Evolutionary conservation across 2,797 vertebrate species (phyloP), one percentile per base, ranked within the genome.

Genomic region (Tadarida brasiliensis): DNA sequence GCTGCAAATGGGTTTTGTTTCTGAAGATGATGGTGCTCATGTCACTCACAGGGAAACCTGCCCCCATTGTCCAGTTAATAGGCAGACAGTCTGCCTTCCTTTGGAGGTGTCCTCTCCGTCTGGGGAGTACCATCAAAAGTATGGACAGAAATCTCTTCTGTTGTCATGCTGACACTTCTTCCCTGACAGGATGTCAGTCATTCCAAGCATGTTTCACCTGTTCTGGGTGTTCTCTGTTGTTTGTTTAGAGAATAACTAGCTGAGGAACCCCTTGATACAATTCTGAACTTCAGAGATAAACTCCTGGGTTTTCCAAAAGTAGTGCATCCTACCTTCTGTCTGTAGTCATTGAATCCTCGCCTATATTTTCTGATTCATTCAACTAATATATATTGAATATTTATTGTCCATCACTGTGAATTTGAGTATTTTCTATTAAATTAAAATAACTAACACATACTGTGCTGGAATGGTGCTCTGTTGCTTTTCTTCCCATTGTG

Each of bases 221-320:
- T 88, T 90, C 94, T 96, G 81, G 65, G 77, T 77, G 71, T 90
- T 97, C 96, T 94, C 84, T 96, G 68, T 59, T 19, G 30, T 85
- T 67, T 97, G 94, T 96, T 97, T 97, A 96, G 97, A 96, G 93
- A 95, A 85, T 71, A 96, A 85, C 96, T 96, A 96, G 94, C 65
- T 89, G 91, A 97, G 92, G 85, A 83, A 94, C 73, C 89, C 97
- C 94, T 97, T 95, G 91, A 94, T 94, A 93, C 91, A 86, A 91
- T 89, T 97, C 96, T 88, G 92, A 88, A 96, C 93, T 90, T 94
- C 74, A 97, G 97, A 98, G 97, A 1, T 84, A 92, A 71, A 95
- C 76, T 97, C 67, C 61, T 97, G 81, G 95, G 77, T 90, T 95
- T 96, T 98, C 93, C 61, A 68, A 93, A 88, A 94, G 90, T 7